Percentiles rank a stretch among this genome's conserved stretches.
Conservation (phyloP, 2,888 invertebrate species). For the Apamea anceps region DNA sequence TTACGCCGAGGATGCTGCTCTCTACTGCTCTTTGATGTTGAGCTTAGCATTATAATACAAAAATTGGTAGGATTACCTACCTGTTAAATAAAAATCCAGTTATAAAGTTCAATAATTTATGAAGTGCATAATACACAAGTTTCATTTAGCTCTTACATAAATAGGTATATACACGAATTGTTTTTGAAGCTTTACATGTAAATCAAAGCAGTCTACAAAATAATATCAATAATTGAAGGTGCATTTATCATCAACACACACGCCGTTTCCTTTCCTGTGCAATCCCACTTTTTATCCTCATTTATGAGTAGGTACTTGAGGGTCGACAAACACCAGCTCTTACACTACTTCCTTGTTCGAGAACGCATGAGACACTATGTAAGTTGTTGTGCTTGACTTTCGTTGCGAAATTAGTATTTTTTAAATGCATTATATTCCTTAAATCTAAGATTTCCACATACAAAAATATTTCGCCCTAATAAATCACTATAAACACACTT, state of each 20-base stretch:
- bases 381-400: conserved; percentile 66
- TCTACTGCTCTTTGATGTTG: neutral
- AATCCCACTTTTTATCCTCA: conserved; percentile 53
- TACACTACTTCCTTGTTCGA: conserved; percentile 54
- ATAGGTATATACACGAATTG: conserved; percentile 87
- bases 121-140: conserved; percentile 87
- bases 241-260: conserved; percentile 66
- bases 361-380: conserved; percentile 57
- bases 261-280: conserved; percentile 39
- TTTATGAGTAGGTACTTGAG: conserved; percentile 49
- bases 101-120: conserved; percentile 87
- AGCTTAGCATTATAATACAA: neutral
- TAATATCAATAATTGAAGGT: conserved; percentile 70
- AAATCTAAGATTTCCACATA: conserved; percentile 84
- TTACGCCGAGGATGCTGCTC: neutral
- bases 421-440: conserved; percentile 84
- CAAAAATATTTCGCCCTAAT: conserved; percentile 88
- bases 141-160: conserved; percentile 85
- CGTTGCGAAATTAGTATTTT: conserved; percentile 73
- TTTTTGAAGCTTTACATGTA: conserved; percentile 84
- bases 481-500: conserved; percentile 85
- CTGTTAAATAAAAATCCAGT: conserved; percentile 65
- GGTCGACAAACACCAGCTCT: conserved; percentile 29
- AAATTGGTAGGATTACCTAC: neutral
- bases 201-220: conserved; percentile 87